Evolutionary conservation across 2,797 vertebrate genomes (phyloP), one percentile per base, ranked within the genome.

Genomic region (Cuculus canorus): DNA sequence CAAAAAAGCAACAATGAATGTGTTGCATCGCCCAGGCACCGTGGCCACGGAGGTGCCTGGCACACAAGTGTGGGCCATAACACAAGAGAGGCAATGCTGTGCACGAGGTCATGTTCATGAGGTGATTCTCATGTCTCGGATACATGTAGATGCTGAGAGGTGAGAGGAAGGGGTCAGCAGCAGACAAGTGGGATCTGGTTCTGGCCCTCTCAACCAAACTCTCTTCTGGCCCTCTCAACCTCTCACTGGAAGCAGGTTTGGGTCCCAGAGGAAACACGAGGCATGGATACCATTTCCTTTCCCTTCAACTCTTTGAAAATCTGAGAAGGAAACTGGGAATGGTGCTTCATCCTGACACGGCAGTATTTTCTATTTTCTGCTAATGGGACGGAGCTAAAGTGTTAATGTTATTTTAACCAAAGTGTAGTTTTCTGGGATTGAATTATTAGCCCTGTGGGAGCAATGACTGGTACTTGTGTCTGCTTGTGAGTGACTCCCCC

Each of bases 111-210:
- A 0, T 0, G 3, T 30, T 69, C 13, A 32, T 33, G 33, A 52
- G 33, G 33, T 0, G 0, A 14, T 56, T 30, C 48, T 79, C 14
- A 8, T 28, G 41, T 18, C 54, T 47, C 27, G 25, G 37, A 12
- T 39, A 19, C 28, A n/a, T n/a, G 60, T 17, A 25, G 18, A 28
- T 9, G 27, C 17, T 32, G 43, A 33, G 19, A 39, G 17, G 24
- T 0, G 1, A 56, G 21, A 43, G 5, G 32, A 77, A 23, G 9
- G 11, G 30, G 10, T n/a, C 0, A 0, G 25, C 17, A 64, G 60
- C 0, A 1, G 39, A 9, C 10, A 13, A 47, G 17, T 5, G 9
- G 11, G 30, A 21, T 6, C 30, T 0, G 1, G 9, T 1, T 53
- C 33, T 32, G 23, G 17, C 13, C 12, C 27, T 68, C 11, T 17